A percentile compares a stretch with the other conserved stretches of the same genome.
Evolutionary conservation across 2,888 invertebrate genomes (phyloP).

Genomic region (Ennomos quercinarius): DNA sequence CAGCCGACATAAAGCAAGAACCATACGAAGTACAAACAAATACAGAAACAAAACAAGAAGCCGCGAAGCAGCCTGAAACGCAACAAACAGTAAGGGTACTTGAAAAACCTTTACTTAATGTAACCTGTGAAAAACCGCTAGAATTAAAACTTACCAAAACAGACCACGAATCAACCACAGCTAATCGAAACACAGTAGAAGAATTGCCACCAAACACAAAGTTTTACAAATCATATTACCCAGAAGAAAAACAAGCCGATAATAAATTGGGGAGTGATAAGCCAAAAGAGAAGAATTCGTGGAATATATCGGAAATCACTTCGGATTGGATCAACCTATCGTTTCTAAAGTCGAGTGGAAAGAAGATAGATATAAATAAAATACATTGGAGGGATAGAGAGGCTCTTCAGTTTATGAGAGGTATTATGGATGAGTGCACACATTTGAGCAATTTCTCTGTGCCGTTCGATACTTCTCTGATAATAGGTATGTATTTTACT

Average conservation of each 20-base stretch:
- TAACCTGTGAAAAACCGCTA: background rate
- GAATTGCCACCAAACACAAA: slow-evolving; percentile 11
- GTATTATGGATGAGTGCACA: slow-evolving; percentile 99
- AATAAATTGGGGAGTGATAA: slow-evolving; percentile 15
- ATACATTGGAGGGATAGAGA: slow-evolving; percentile 91
- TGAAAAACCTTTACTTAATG: background rate
- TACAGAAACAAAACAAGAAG: background rate
- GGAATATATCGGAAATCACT: slow-evolving; percentile 72
- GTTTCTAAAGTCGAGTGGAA: slow-evolving; percentile 64
- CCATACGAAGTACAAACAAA: background rate
- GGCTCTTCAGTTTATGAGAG: slow-evolving; percentile 97
- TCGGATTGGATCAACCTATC: slow-evolving; percentile 73
- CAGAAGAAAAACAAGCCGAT: background rate
- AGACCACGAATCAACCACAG: background rate
- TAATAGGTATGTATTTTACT: slow-evolving; percentile 85
- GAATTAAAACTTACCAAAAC: slow-evolving; percentile 2
- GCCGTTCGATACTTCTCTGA: slow-evolving; percentile 94
- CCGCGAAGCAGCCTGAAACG: background rate
- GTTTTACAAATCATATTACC: slow-evolving; percentile 7
- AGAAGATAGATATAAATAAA: slow-evolving; percentile 84
- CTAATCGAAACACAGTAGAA: slow-evolving; percentile 4
- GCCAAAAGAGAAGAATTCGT: slow-evolving; percentile 55
- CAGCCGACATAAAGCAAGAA: slow-evolving; percentile 21
- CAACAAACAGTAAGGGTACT: background rate
- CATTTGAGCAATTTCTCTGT: slow-evolving; percentile 96